Conservation (phyloP, 2,888 invertebrate genomes). For the Atherix ibis region DNA sequence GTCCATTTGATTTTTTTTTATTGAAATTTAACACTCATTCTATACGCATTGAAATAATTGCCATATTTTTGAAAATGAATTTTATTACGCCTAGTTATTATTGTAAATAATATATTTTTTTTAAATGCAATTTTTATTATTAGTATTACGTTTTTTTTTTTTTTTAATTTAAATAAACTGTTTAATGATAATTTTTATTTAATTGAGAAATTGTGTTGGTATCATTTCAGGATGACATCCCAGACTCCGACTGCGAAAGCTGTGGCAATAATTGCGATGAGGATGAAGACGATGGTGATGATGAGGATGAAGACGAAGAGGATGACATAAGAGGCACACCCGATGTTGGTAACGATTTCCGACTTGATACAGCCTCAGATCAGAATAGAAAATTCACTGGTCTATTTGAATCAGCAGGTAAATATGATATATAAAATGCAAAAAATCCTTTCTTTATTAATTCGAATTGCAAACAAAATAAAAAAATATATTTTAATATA, state of each 20-base stretch:
- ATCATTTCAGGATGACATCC: conserved; percentile 32
- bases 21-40: no score
- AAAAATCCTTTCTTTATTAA: not conserved
- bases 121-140: no score
- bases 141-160: no score
- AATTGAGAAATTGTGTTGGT: no score
- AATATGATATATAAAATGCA: conserved; percentile 7
- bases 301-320: conserved; percentile 31
- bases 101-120: no score
- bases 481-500: not conserved
- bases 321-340: conserved; percentile 23
- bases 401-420: conserved; percentile 75
- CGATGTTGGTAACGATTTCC: conserved; percentile 26
- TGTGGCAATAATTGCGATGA: conserved; percentile 30
- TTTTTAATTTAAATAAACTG: no score
- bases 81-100: no score
- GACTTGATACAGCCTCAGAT: conserved; percentile 35
- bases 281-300: conserved; percentile 32
- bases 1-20: no score
- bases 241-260: conserved; percentile 32
- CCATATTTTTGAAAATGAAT: no score
- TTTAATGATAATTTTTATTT: no score
- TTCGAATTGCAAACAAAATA: not conserved
- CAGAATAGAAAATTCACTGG: conserved; percentile 57
- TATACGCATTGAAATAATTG: no score